Evolutionary conservation across 2,888 invertebrate species (phyloP), one percentile per base, ranked within the genome.

Genomic region (Euphydryas editha): DNA sequence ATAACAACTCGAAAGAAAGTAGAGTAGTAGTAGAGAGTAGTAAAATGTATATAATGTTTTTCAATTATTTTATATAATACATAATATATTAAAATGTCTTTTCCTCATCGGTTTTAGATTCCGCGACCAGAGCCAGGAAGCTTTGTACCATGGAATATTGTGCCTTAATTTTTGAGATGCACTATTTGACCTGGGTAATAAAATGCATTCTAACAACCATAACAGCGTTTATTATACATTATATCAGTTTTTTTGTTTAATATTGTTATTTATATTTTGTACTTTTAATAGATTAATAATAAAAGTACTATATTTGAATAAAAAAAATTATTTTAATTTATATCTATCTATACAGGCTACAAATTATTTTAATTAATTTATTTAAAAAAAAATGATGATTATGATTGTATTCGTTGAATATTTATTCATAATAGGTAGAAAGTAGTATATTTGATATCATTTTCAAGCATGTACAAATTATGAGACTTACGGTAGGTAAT

Each of bases 121-220:
- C 84, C 93, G 56, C 81, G 86, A 73, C 93, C 94, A 4, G 86
- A 93, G 67, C 87, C 92, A 39, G 93, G 85, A 62, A 93, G 83
- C 46, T 95, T 92, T 76, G 93, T 89, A 24, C 95, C 95, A 4
- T 96, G 95, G 95, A 95, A 95, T 81, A 87, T 95, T 57, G 92
- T 93, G 62, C 94, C 94, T 37, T 94, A 90, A 83, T 61, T 60
- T 69, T 71, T 65, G 61, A 68, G 61, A 1, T 10, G 15, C 13
- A 21, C 21, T 11, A 49, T 49, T 21, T 24, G 2, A 10, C 6
- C 0, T 24, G 2, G n/a, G n/a, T n/a, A 6, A 44, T 0, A 44
- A n/a, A n/a, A n/a, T n/a, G n/a, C n/a, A n/a, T n/a, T n/a, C n/a
- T 5, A n/a, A 5, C 15, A 39, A 17, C 44, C 11, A 20, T 2